Conservation (phyloP, 2,797 vertebrate species). For the Pseudochromis fuscus region DNA sequence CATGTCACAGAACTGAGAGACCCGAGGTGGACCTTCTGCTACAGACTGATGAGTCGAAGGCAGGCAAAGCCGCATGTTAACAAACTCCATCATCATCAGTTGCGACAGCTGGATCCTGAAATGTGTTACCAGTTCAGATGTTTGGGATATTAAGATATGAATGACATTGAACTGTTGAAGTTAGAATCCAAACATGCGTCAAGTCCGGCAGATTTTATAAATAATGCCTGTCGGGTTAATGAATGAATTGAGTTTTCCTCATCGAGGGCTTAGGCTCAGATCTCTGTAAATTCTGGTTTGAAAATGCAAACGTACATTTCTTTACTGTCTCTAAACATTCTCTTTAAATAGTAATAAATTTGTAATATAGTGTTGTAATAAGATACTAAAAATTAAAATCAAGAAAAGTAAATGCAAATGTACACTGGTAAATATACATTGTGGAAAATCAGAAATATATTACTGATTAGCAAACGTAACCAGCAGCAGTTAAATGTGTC, state of each 20-base stretch:
- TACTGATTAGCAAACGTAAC: background rate
- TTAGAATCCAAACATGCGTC: slow-evolving; percentile 11
- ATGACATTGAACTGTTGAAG: slow-evolving; percentile 39
- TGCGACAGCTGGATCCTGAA: slow-evolving; percentile 26
- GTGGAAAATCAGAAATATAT: background rate
- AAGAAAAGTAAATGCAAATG: background rate
- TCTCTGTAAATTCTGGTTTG: slow-evolving; percentile 4
- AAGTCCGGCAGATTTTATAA: slow-evolving; percentile 1
- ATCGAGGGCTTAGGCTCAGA: background rate
- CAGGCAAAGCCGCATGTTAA: slow-evolving; percentile 24
- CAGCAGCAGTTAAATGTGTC: background rate
- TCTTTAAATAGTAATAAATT: too few relatives aligned
- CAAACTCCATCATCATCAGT: slow-evolving; percentile 22
- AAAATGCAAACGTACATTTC: background rate
- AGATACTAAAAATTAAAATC: background rate
- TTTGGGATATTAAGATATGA: slow-evolving; percentile 44
- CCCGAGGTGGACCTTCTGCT: slow-evolving; percentile 25
- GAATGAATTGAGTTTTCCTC: slow-evolving; percentile 22
- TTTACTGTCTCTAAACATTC: background rate
- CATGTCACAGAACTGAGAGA: slow-evolving; percentile 26
- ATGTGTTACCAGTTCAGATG: slow-evolving; percentile 25
- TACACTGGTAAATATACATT: background rate
- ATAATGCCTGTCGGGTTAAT: background rate
- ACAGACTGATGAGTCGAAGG: slow-evolving; percentile 20
- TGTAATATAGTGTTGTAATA: too few relatives aligned